Evolutionary conservation across 2,113 vertebrate species (phyloP).

Genomic region (Odocoileus hemionus): DNA sequence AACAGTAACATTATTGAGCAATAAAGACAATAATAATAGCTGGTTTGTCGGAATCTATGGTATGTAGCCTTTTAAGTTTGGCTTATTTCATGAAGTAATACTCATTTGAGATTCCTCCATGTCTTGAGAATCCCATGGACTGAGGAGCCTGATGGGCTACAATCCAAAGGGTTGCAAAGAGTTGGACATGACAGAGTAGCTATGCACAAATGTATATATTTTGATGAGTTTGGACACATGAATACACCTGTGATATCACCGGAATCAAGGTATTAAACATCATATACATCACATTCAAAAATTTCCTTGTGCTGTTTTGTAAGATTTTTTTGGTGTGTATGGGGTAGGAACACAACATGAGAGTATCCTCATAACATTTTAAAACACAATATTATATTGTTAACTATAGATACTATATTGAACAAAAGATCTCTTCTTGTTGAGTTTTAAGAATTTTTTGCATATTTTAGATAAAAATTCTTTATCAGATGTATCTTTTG

Average conservation of each 20-base stretch:
- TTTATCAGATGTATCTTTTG: not conserved
- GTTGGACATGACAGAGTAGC: not conserved
- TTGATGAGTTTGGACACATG: not conserved
- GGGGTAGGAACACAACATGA: not conserved
- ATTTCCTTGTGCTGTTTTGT: not conserved
- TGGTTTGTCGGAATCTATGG: not conserved
- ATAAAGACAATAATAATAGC: not conserved
- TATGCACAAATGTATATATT: not conserved
- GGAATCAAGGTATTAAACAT: not conserved
- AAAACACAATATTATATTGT: not conserved
- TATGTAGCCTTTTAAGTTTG: not conserved
- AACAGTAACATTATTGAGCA: not conserved
- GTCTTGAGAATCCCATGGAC: not conserved
- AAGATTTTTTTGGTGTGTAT: not conserved
- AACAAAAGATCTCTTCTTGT: not conserved
- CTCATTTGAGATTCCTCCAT: not conserved
- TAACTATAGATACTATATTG: not conserved
- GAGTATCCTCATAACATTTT: not conserved
- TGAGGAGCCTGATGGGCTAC: not conserved
- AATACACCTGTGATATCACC: not conserved
- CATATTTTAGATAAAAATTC: not conserved
- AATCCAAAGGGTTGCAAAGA: not conserved
- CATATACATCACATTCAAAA: not conserved
- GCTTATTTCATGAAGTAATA: not conserved
- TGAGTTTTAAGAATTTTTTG: not conserved